These are phyloP conservation scores for Tiliacea citrago DNA, from an alignment of 2,888 invertebrate species.

Conservation along the genomic window DNA sequence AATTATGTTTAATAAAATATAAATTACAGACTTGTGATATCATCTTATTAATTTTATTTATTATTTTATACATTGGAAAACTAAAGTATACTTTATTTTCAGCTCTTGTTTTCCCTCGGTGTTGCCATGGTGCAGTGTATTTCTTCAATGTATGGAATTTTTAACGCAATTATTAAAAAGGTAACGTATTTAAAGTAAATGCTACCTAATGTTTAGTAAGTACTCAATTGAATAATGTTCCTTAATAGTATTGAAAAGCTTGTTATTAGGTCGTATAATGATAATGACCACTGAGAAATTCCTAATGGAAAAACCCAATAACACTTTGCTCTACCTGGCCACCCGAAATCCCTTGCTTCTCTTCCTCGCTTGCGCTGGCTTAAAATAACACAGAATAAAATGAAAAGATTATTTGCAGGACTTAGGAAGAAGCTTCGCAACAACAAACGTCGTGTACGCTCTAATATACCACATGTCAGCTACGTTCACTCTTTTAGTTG, in stretches of 20 bases:
- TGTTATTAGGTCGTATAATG: background rate
- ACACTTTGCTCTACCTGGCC: background rate
- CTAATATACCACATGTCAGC: slow-evolving; percentile 45
- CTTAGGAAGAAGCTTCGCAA: slow-evolving; percentile 1
- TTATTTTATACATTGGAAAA: background rate
- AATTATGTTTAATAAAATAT: background rate
- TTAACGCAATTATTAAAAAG: slow-evolving; percentile 46
- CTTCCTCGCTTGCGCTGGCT: too few relatives aligned
- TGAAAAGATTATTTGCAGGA: slow-evolving; percentile 23
- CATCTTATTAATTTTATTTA: background rate
- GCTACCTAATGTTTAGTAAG: background rate
- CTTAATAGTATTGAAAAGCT: background rate
- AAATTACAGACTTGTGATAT: background rate
- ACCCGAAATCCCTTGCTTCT: background rate
- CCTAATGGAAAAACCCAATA: background rate
- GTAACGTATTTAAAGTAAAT: slow-evolving; percentile 5
- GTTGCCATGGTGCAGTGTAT: slow-evolving; percentile 53
- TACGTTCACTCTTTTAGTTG: slow-evolving; percentile 44
- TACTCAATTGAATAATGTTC: background rate
- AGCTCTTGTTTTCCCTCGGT: slow-evolving; percentile 43
- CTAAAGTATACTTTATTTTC: slow-evolving; percentile 16
- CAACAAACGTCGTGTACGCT: slow-evolving; percentile 30
- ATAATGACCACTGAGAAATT: background rate
- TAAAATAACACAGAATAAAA: background rate
- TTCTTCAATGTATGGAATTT: slow-evolving; percentile 50